Base-by-base conservation (phyloP, 2,797 vertebrate genomes). In the Neosilurus mollespiculum region DNA sequence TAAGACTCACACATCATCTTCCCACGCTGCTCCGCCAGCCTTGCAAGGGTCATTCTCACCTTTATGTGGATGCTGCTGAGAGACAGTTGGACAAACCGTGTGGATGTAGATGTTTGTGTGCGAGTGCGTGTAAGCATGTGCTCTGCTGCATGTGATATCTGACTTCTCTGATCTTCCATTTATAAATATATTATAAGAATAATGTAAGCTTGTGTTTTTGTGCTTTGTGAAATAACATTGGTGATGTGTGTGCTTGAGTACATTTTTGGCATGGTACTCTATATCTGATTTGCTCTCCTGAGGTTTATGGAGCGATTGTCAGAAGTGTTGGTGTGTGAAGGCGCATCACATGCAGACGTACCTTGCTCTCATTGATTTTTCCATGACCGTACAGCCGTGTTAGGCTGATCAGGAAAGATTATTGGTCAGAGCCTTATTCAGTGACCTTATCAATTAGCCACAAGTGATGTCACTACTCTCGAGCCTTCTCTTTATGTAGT, bases 1-100 rank as follows among this genome's bases (percentile, higher is more conserved):
- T 95, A 94, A 92, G 92, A 49, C 82, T 72, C 59, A 53, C 80
- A 53, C 1, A 58, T 71, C 72, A 15, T 59, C 64, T 72, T 82
- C 88, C 34, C 22, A 20, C 5, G 56, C 71, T 61, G 34, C 53
- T 61, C 6, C 72, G 58, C 87, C 49, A 81, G 37, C 71, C 72
- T 64, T 9, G 56, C 66, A 51, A 16, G 59, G 26, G 49, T 70
- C 83, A 54, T 66, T 76, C 72, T 76, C 67, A 58, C 66, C n/a
- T 22, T 49, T 53, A 37, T 70, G 37, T 59, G 66, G 15, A 58
- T 58, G 1, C 80, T 81, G 51, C 65, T 73, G 73, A 22, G 34
- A 43, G 53, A 81, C 69, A 22, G 84, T 64, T 24, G 34, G 77
- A 30, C 22, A 82, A 62, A 56, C 61, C 70, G 61, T 61, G 77